Conservation (phyloP, 2,797 vertebrate genomes). For the Petrocephalus sullivani region DNA sequence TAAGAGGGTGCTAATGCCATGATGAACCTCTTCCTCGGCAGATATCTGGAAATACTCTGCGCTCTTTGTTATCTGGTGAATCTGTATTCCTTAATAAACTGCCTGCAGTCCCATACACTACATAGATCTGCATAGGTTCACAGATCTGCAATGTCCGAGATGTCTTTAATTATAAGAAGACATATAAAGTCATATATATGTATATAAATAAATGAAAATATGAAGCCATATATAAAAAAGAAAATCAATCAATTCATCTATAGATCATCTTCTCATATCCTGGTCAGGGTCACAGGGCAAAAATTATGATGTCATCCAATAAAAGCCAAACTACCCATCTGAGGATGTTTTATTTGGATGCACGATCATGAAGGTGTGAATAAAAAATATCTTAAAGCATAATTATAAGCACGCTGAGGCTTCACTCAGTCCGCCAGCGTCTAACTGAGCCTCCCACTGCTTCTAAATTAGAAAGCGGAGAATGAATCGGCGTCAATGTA, state of each 20-base stretch:
- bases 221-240: neutral
- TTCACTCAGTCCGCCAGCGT: neutral
- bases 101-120: neutral
- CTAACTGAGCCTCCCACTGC: neutral
- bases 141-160: neutral
- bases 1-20: neutral
- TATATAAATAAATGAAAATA: neutral
- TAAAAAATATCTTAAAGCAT: neutral
- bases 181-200: neutral
- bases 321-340: neutral
- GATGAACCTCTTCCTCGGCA: neutral
- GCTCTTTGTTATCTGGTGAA: neutral
- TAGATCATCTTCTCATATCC: neutral
- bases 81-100: neutral
- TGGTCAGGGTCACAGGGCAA: neutral
- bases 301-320: neutral
- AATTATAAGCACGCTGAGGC: neutral
- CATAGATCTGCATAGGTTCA: neutral
- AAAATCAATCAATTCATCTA: neutral
- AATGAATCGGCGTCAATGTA: neutral
- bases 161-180: neutral
- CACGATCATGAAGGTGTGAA: neutral
- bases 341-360: neutral
- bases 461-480: neutral
- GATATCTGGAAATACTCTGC: neutral